Conservation (phyloP, 2,888 invertebrate species). For the Nomada ruficornis region DNA sequence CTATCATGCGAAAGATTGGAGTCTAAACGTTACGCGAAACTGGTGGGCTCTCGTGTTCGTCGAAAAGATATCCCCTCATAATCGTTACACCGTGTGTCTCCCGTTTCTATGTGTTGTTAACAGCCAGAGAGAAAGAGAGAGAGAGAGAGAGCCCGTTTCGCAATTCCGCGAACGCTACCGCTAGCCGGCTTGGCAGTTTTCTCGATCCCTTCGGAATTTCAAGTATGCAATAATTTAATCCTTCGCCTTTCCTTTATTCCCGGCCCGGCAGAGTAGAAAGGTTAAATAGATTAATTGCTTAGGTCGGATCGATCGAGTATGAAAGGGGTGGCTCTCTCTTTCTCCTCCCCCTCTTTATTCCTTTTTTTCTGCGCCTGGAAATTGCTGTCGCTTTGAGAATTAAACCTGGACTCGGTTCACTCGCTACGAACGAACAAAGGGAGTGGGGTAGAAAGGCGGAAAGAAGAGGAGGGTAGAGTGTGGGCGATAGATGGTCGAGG, state of each 20-base stretch:
- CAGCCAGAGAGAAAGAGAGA: not conserved
- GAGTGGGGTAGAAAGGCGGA: constrained; percentile 28
- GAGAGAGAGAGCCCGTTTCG: constrained; percentile 37
- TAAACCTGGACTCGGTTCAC: constrained; percentile 70
- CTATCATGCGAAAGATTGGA: constrained; percentile 29
- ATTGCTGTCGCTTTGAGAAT: constrained; percentile 74
- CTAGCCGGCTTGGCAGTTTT: not conserved
- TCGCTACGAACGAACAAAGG: constrained; percentile 63
- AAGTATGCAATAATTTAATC: constrained; percentile 67
- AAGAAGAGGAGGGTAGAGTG: constrained; percentile 25
- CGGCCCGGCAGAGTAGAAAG: constrained; percentile 60
- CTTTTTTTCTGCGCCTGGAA: constrained; percentile 65
- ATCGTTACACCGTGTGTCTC: constrained; percentile 51
- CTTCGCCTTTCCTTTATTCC: constrained; percentile 62
- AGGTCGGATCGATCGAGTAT: constrained; percentile 70
- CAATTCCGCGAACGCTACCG: constrained; percentile 31
- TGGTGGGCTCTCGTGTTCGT: constrained; percentile 39
- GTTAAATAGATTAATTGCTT: constrained; percentile 73
- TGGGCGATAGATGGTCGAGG: constrained; percentile 8
- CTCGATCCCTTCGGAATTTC: constrained; percentile 51
- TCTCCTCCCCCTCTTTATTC: constrained; percentile 42
- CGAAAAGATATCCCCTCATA: constrained; percentile 58
- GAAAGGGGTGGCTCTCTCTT: constrained; percentile 47
- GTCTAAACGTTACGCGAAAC: constrained; percentile 58
- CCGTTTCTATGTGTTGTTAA: constrained; percentile 49